Evolutionary conservation across 2,888 invertebrate genomes (phyloP).

Genomic region (Polydesmus complanatus): DNA sequence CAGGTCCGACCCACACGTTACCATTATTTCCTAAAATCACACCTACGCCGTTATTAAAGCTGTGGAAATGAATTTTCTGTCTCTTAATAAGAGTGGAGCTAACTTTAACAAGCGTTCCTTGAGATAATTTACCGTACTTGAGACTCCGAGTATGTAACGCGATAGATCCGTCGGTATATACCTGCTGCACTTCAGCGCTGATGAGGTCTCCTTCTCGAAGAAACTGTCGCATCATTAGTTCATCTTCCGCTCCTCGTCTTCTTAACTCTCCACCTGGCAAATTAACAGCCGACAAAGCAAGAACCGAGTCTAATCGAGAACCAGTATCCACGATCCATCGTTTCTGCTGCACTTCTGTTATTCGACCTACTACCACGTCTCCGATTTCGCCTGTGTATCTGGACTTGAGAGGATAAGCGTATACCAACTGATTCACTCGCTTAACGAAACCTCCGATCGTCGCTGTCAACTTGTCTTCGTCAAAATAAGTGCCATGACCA

Average conservation of each 20-base stretch:
- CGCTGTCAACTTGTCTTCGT: slow-evolving; percentile 62
- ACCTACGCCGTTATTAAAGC: slow-evolving; percentile 76
- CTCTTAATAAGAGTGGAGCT: slow-evolving; percentile 81
- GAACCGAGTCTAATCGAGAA: slow-evolving; percentile 65
- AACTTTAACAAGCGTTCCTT: slow-evolving; percentile 79
- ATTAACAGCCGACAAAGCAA: slow-evolving; percentile 84
- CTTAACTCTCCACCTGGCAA: slow-evolving; percentile 92
- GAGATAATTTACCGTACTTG: slow-evolving; percentile 89
- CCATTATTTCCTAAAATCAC: slow-evolving; percentile 94
- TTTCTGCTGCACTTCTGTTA: slow-evolving; percentile 83
- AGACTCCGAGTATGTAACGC: slow-evolving; percentile 89
- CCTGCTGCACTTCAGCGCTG: slow-evolving; percentile 92
- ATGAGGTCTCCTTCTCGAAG: slow-evolving; percentile 89
- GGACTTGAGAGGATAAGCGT: slow-evolving; percentile 69
- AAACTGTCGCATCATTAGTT: slow-evolving; percentile 91
- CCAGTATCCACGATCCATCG: slow-evolving; percentile 94
- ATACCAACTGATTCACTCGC: slow-evolving; percentile 86
- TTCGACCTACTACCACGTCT: slow-evolving; percentile 88
- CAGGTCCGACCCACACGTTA: slow-evolving; percentile 81
- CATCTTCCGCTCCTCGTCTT: slow-evolving; percentile 85
- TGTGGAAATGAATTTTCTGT: slow-evolving; percentile 91
- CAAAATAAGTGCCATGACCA: slow-evolving; percentile 90
- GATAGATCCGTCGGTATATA: slow-evolving; percentile 78
- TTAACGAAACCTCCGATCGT: slow-evolving; percentile 90
- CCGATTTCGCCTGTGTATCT: slow-evolving; percentile 64